Base-by-base conservation (phyloP, 1,140 invertebrate genomes). In the Lucilia cuprina region DNA sequence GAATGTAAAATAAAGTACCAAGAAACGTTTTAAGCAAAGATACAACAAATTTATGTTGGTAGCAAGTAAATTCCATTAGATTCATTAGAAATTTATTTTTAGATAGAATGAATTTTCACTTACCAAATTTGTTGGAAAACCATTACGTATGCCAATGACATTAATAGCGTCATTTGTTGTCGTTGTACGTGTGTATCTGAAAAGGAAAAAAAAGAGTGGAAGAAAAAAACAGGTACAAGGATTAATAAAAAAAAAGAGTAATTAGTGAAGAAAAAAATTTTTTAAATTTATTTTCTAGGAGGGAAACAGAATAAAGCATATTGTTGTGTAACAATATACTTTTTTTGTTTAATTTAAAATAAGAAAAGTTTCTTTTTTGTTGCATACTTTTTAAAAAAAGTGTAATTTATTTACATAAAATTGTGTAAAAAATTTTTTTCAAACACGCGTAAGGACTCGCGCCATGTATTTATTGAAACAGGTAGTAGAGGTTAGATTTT, bases 41-140 rank as follows among this genome's bases (percentile, higher is more conserved):
- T 41, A 41, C 25, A 41, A 41, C 25, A 41, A 41, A 41, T 41
- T 41, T 41, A 41, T 41, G 41, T 41, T 41, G 5, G 7, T 5
- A 41, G 41, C 41, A 41, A 41, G 2, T 30, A 41, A 41, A 41
- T 41, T 41, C 41, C 41, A 41, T 41, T 41, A 41, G 10, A 41
- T 41, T 41, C 41, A 55, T 55, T 55, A 55, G 13, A 55, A 55
- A 55, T 10, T 30, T 30, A 3, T 30, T 30, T 30, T 30, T 30
- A 30, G 17, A 55, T 0, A 55, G 17, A 55, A 55, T 30, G 25
- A 30, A 2, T 30, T 2, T 77, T 13, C n/a, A 77, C 83, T 83
- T 83, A 83, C 83, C 83, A 83, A 78, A 83, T 75, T 83, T 60
- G n/a, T 77, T 19, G 74, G 70, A 75, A 83, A 83, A 47, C 60